Evolutionary conservation across 2,888 invertebrate genomes (phyloP).

Genomic region (Tanytarsus gracilentus): DNA sequence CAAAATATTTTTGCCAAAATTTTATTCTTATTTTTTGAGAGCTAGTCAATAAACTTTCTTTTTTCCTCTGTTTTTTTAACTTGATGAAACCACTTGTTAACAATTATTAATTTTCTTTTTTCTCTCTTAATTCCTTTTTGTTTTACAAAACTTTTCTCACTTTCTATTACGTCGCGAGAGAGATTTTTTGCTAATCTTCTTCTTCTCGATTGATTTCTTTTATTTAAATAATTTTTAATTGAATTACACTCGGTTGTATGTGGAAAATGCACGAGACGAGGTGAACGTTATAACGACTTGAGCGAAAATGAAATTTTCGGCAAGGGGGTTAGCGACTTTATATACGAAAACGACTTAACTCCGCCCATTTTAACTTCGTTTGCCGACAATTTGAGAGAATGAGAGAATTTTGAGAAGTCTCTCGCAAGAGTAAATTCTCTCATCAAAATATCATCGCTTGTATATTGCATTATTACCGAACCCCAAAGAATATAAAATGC

Average conservation of each 20-base stretch:
- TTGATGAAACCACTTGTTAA: conserved; percentile 25
- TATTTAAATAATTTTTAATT: neutral
- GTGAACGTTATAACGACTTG: conserved; percentile 1
- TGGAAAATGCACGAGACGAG: neutral
- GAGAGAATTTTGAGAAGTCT: conserved; percentile 2
- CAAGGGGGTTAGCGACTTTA: conserved; percentile 14
- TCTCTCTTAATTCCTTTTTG: neutral
- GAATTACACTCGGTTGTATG: neutral
- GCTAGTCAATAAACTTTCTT: conserved; percentile 23
- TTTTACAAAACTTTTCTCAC: neutral
- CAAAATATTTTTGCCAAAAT: conserved; percentile 7
- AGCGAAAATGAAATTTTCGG: conserved; percentile 22
- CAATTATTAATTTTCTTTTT: conserved; percentile 16
- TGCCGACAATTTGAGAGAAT: neutral
- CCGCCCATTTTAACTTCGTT: conserved; percentile 11
- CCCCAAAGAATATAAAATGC: neutral
- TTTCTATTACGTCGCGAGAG: conserved; percentile 8
- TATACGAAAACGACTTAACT: conserved; percentile 16
- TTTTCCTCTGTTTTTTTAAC: conserved; percentile 1
- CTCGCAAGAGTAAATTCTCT: neutral
- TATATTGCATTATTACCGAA: neutral
- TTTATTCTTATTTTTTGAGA: neutral
- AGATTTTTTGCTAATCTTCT: neutral
- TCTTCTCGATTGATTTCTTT: neutral
- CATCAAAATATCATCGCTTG: conserved; percentile 14